Base-by-base conservation (phyloP, 2,797 vertebrate species). In the Holocentrus rufus region DNA sequence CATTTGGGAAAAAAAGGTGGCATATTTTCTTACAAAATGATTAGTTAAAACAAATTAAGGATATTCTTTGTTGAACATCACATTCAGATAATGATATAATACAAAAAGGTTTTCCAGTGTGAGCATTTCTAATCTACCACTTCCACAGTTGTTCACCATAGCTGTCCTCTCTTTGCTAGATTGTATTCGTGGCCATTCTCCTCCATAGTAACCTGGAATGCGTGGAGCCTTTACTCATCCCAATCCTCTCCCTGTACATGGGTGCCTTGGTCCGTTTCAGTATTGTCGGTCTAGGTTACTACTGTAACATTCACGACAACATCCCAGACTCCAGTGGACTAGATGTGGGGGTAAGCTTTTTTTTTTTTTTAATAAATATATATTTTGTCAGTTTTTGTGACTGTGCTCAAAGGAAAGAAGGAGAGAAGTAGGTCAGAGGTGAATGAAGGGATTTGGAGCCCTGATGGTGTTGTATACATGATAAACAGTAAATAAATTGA, bases 241-340 rank as follows among this genome's bases (percentile, higher is more conserved):
- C 98, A 0, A 99, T 99, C 84, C 91, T 99, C 7, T 97, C 98
- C n/a, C 90, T 99, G 68, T 99, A 99, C 74, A 98, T 99, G 96
- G 98, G 98, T 9, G 96, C 96, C 2, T 92, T 99, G 52, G 96
- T 99, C 47, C 96, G 98, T 58, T 98, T 98, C 73, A 96, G 93
- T 87, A 96, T 98, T 0, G 94, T 99, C 64, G 96, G 96, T 74
- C 90, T 99, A 73, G 98, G 97, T 52, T 99, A 99, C 91, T 99
- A 99, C 93, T 95, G 93, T 78, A 98, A 97, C 80, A 94, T 99
- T 75, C 97, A 99, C 1, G 95, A 97, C 82, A 94, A 83, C 87
- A 96, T 98, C 92, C 97, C 97, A 1, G 96, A 98, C 65, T 94
- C 95, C 85, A 96, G 94, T 20, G 97, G 97, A 15, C 93, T 95